A percentile compares a stretch with the other conserved stretches of the same genome.
phyloP scores from a whole-genome alignment of 1,140 invertebrate genomes.

The Pseudomyrmex concolor region DNA sequence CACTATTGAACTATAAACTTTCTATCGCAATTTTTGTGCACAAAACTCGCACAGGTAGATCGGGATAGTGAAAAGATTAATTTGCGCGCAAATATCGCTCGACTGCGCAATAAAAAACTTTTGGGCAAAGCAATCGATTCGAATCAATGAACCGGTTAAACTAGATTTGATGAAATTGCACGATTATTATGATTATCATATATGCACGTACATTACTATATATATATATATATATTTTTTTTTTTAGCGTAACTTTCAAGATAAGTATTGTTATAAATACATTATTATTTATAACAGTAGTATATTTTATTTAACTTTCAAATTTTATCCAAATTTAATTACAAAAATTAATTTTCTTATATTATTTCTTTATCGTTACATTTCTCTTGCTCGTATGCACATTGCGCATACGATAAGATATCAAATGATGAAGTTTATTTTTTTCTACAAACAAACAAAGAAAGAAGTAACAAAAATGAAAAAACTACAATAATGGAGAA shows the following conservation, averaged over 20 bases:
- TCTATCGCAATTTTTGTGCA: neutral
- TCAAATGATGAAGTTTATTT: no score
- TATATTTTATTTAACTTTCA: no score
- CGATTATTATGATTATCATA: neutral
- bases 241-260: no score
- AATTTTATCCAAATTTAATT: neutral
- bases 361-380: neutral
- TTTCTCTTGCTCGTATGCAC: no score
- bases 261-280: no score
- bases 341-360: neutral
- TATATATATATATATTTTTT: no score
- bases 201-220: neutral
- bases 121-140: neutral
- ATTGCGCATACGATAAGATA: no score
- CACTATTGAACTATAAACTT: neutral
- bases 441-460: neutral
- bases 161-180: slow-evolving; percentile 16
- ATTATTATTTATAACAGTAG: no score
- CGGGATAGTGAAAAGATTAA: slow-evolving; percentile 11
- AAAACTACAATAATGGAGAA: neutral
- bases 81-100: slow-evolving; percentile 17
- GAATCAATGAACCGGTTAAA: slow-evolving; percentile 32
- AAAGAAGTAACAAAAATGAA: neutral
- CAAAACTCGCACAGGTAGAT: neutral
- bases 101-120: slow-evolving; percentile 3